Conservation (phyloP, 2,113 vertebrate species). For the Notechis scutatus region DNA sequence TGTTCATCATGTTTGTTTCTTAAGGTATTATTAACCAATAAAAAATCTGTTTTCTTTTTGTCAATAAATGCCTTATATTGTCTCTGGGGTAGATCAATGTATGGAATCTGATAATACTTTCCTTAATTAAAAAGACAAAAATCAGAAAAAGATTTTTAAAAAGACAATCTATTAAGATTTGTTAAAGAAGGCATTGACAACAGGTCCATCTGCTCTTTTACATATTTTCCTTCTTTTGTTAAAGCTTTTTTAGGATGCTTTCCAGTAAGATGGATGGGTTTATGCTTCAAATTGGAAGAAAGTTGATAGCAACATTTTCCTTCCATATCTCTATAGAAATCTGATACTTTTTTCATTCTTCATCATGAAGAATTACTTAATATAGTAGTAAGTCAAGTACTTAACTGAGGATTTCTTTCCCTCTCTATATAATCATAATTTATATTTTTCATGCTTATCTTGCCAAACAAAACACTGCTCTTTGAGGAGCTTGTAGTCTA, state of each 20-base stretch:
- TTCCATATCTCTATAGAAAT: neutral
- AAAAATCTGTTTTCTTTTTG: neutral
- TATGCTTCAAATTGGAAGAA: neutral
- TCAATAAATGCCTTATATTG: neutral
- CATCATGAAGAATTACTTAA: neutral
- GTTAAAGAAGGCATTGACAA: neutral
- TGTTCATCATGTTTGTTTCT: neutral
- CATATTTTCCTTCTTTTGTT: neutral
- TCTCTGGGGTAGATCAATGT: neutral
- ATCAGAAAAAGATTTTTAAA: neutral
- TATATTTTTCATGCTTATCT: neutral
- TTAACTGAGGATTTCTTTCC: neutral
- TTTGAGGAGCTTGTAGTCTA: neutral
- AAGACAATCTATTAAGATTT: neutral
- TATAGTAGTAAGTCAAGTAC: neutral
- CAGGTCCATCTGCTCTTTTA: neutral
- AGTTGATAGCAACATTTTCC: neutral
- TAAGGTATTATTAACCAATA: neutral
- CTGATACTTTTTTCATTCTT: neutral
- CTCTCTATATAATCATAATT: neutral
- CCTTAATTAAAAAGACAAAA: neutral
- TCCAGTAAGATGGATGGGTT: neutral
- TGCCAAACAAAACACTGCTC: neutral
- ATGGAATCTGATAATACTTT: neutral
- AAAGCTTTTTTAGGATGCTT: neutral